Percentiles rank a stretch among this genome's conserved stretches.
Conservation (phyloP, 2,797 vertebrate genomes). For the Myiothlypis coronata region DNA sequence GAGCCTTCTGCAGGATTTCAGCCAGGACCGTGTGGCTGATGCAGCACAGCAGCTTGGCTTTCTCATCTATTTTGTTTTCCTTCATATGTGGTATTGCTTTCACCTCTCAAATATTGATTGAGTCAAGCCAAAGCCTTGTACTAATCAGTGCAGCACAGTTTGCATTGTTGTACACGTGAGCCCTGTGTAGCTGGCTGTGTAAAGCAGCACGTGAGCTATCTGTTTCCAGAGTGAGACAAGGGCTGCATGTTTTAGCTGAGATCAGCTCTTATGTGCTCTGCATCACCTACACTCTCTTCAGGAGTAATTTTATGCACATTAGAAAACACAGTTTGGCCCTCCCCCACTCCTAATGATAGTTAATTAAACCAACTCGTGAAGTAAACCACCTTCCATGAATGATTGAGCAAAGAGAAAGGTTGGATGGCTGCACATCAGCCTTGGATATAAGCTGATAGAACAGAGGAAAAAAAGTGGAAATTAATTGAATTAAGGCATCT, state of each 20-base stretch:
- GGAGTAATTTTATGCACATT: neutral
- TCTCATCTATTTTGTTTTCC: neutral
- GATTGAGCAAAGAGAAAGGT: neutral
- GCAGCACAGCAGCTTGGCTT: neutral
- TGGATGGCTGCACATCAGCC: neutral
- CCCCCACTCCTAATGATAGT: neutral
- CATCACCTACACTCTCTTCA: neutral
- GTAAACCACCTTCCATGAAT: neutral
- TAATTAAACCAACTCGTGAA: conserved; percentile 15
- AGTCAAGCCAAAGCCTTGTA: neutral
- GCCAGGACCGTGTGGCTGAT: neutral
- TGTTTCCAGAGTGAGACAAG: neutral
- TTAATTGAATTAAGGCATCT: neutral
- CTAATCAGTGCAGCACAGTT: neutral
- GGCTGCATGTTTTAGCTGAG: neutral
- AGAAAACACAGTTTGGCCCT: neutral
- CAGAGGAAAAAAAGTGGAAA: neutral
- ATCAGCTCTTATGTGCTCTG: neutral
- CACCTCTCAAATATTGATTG: neutral
- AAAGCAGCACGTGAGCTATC: neutral
- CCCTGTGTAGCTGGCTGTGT: neutral
- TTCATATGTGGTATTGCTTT: neutral
- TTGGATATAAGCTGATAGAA: neutral
- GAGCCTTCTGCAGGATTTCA: neutral
- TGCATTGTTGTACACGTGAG: neutral